Evolutionary conservation across 2,888 invertebrate genomes (phyloP).

Genomic region (Aradus depressus): DNA sequence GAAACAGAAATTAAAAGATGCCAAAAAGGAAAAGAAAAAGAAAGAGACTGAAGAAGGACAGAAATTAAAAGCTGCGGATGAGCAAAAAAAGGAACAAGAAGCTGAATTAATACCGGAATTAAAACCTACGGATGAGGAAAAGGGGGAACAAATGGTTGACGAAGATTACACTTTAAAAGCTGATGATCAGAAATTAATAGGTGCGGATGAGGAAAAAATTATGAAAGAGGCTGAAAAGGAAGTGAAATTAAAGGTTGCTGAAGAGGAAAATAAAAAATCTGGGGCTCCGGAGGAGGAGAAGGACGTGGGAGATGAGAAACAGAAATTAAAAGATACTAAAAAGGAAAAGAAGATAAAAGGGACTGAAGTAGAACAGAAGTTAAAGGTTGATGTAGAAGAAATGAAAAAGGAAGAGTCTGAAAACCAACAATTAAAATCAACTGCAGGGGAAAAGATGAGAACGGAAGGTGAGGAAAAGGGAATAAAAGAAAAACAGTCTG

Average conservation of each 20-base stretch:
- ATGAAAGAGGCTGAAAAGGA: constrained; percentile 12
- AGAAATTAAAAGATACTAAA: constrained; percentile 13
- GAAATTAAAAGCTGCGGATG: neutral
- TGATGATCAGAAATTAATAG: no score
- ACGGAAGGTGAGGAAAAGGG: neutral
- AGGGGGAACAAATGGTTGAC: constrained; percentile 2
- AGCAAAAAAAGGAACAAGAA: neutral
- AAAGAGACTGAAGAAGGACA: neutral
- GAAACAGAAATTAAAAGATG: neutral
- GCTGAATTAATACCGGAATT: neutral
- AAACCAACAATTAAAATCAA: constrained; percentile 10
- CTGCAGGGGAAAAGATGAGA: neutral
- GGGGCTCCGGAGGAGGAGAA: neutral
- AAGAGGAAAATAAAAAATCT: constrained; percentile 13
- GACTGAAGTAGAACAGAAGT: constrained; percentile 7
- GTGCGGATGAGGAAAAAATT: constrained; percentile 3
- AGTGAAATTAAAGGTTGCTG: constrained; percentile 10
- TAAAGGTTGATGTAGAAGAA: constrained; percentile 4
- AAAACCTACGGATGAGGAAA: neutral
- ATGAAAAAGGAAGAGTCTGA: constrained; percentile 6
- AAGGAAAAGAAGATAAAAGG: constrained; percentile 4
- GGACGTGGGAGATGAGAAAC: constrained; percentile 4
- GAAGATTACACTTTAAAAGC: constrained; percentile 7
- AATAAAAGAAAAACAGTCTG: constrained; percentile 8
- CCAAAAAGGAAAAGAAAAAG: neutral